phyloP scores from a whole-genome alignment of 2,888 invertebrate species.

The Macrosoma leucophasiata region DNA sequence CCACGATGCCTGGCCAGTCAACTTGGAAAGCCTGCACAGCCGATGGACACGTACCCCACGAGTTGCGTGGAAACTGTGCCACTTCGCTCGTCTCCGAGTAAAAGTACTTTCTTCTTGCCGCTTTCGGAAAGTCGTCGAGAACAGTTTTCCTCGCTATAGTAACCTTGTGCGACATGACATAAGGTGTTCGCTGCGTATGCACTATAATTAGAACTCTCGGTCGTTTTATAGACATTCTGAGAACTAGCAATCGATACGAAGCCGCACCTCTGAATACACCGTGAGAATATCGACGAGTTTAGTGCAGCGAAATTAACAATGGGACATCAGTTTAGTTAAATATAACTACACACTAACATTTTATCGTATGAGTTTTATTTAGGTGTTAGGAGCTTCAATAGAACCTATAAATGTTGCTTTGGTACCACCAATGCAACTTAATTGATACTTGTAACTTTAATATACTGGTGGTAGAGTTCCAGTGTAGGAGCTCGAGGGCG shows the following conservation, averaged over 20 bases:
- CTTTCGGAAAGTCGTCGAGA: conserved; percentile 69
- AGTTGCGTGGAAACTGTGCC: conserved; percentile 69
- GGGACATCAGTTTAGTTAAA: too few relatives aligned
- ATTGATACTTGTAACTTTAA: too few relatives aligned
- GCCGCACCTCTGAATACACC: conserved; percentile 30
- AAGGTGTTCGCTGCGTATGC: conserved; percentile 47
- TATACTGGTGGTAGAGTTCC: too few relatives aligned
- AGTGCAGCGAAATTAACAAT: too few relatives aligned
- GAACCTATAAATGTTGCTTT: too few relatives aligned
- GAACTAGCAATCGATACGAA: conserved; percentile 47
- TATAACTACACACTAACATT: too few relatives aligned
- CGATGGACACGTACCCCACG: conserved; percentile 26
- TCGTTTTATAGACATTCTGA: conserved; percentile 44
- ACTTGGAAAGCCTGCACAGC: conserved; percentile 50
- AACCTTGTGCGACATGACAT: conserved; percentile 68
- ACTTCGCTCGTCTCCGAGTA: conserved; percentile 63
- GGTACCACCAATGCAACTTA: too few relatives aligned
- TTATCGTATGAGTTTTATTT: too few relatives aligned
- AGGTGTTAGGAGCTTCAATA: too few relatives aligned
- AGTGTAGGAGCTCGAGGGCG: too few relatives aligned
- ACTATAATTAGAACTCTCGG: conserved; percentile 56
- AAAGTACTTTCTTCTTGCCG: conserved; percentile 74
- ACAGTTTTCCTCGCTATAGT: conserved; percentile 60
- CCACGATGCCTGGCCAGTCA: too few relatives aligned
- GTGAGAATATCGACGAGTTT: too few relatives aligned